phyloP scores from a whole-genome alignment of 53 echinoderm and acorn worm genomes.

The Arbacia lixula region DNA sequence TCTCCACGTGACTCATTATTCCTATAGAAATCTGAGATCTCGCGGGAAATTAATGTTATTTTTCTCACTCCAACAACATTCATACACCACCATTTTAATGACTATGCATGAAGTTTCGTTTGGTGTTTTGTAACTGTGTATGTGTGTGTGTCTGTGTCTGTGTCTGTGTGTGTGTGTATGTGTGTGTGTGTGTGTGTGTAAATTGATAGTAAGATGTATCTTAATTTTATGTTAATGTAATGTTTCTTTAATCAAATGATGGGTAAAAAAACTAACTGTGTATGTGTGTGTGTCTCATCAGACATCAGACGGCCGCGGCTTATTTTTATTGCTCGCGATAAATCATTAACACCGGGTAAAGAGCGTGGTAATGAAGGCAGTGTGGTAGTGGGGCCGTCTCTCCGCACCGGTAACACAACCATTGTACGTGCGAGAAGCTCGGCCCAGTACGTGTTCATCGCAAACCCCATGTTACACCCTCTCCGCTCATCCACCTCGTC shows the following conservation, averaged over 20 bases:
- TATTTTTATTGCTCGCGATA: conserved; percentile 96
- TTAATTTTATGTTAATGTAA: no score
- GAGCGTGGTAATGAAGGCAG: conserved; percentile 21
- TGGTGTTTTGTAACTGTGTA: neutral
- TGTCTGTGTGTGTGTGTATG: neutral
- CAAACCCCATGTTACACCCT: neutral
- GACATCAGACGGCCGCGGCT: conserved; percentile 59
- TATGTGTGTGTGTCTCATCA: no score
- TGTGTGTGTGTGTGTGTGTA: neutral
- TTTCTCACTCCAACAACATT: no score
- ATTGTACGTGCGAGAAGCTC: no score
- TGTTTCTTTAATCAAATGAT: no score
- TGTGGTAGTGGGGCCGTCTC: neutral
- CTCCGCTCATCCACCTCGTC: neutral
- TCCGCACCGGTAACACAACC: neutral
- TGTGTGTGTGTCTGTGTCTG: neutral
- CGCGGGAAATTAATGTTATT: no score
- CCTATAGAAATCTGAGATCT: neutral
- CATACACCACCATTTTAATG: neutral
- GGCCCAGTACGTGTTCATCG: neutral
- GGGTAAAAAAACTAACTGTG: no score
- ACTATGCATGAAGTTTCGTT: neutral
- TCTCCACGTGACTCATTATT: neutral
- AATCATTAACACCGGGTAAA: conserved; percentile 90
- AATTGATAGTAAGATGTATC: no score